phyloP scores from a whole-genome alignment of 1,140 invertebrate genomes.

The Drosophila busckii region DNA sequence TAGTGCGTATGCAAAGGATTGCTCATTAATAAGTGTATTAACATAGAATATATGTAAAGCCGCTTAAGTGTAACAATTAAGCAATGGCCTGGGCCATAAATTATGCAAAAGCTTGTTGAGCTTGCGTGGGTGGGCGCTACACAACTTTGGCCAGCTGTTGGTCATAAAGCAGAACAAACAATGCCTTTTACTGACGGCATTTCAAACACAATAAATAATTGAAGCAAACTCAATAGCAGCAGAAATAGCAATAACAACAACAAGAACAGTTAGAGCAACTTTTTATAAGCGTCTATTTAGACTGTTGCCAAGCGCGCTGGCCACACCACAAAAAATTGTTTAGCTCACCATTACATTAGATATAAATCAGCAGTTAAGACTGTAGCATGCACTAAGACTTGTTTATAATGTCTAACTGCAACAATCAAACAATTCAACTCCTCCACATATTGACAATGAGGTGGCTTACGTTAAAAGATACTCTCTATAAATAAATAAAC shows the following conservation, averaged over 20 bases:
- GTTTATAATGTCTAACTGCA: slow-evolving; percentile 35
- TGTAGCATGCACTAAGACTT: slow-evolving; percentile 41
- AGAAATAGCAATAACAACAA: slow-evolving; percentile 1
- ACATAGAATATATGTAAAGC: slow-evolving; percentile 44
- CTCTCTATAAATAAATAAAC: no score
- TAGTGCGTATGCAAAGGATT: slow-evolving; percentile 35
- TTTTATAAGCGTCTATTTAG: slow-evolving; percentile 14
- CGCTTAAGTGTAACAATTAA: slow-evolving; percentile 22
- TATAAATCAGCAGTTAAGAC: slow-evolving; percentile 61
- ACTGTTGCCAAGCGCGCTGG: slow-evolving; percentile 57
- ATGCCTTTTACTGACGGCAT: slow-evolving; percentile 58
- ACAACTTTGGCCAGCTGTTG: slow-evolving; percentile 36
- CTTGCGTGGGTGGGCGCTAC: slow-evolving; percentile 38
- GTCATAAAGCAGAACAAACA: slow-evolving; percentile 59
- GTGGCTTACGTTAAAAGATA: no score
- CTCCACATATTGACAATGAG: slow-evolving; percentile 11
- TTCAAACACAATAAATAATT: slow-evolving; percentile 71
- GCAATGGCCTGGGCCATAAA: slow-evolving; percentile 23
- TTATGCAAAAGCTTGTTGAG: slow-evolving; percentile 49
- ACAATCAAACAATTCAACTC: slow-evolving; percentile 6
- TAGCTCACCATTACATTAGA: slow-evolving; percentile 31
- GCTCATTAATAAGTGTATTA: slow-evolving; percentile 55
- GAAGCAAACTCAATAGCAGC: slow-evolving; percentile 45
- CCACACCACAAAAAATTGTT: slow-evolving; percentile 42
- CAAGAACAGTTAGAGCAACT: not conserved